Percentiles rank a stretch among this genome's conserved stretches.
phyloP scores from a whole-genome alignment of 53 echinoderm and acorn worm genomes.

The Luidia sarsii region DNA sequence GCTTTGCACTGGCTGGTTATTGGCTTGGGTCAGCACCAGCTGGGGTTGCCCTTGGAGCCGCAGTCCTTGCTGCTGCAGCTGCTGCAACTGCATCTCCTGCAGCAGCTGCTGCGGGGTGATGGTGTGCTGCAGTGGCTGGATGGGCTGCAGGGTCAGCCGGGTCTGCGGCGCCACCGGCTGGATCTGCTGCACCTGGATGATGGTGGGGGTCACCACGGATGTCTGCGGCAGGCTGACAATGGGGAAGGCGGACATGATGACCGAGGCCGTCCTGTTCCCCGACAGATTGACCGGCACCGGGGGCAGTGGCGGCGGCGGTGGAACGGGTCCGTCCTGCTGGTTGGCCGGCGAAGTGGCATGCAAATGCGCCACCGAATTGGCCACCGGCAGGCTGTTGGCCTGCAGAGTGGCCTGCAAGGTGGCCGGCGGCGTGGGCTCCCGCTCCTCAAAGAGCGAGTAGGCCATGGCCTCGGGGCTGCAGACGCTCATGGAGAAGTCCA shows the following conservation, averaged over 20 bases:
- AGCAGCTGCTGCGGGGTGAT: slow-evolving; percentile 46
- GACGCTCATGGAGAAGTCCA: slow-evolving; percentile 54
- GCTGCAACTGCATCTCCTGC: slow-evolving; percentile 41
- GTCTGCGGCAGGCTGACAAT: slow-evolving; percentile 51
- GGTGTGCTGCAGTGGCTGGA: slow-evolving; percentile 38
- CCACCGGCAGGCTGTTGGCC: too few species aligned
- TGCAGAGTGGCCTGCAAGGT: too few species aligned
- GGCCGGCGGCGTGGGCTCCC: slow-evolving; percentile 27
- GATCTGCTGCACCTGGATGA: slow-evolving; percentile 50
- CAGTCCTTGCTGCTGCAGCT: slow-evolving; percentile 36
- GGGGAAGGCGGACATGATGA: slow-evolving; percentile 46
- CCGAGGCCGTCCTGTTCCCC: slow-evolving; percentile 40
- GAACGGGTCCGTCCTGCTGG: slow-evolving; percentile 16
- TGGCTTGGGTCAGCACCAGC: slow-evolving; percentile 32
- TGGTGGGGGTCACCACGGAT: slow-evolving; percentile 36
- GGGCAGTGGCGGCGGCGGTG: slow-evolving; percentile 39
- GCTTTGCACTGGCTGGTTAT: slow-evolving; percentile 30
- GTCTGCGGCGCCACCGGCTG: slow-evolving; percentile 42
- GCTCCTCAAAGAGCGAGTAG: slow-evolving; percentile 34
- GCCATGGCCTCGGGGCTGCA: slow-evolving; percentile 60
- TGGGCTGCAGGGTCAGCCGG: slow-evolving; percentile 46
- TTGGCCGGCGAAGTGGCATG: too few species aligned
- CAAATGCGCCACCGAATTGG: too few species aligned
- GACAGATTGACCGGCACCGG: slow-evolving; percentile 32
- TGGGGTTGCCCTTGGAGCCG: slow-evolving; percentile 37